Evolutionary conservation across 2,888 invertebrate genomes (phyloP).

Genomic region (Emmelina monodactyla): DNA sequence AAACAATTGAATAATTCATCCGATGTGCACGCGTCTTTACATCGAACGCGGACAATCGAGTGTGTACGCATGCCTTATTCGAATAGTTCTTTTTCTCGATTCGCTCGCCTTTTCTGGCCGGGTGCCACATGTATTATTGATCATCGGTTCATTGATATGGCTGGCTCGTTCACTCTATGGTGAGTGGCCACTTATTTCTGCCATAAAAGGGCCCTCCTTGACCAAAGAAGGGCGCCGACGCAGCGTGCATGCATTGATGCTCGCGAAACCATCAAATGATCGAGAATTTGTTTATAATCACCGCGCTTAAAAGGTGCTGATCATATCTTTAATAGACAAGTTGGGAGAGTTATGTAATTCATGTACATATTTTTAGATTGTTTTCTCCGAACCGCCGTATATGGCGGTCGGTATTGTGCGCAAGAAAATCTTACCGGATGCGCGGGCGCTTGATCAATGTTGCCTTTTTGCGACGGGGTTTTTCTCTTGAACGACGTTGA

Average conservation of each 20-base stretch:
- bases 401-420: no score
- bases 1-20: slow-evolving; percentile 43
- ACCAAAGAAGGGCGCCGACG: slow-evolving; percentile 57
- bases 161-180: slow-evolving; percentile 60
- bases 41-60: slow-evolving; percentile 57
- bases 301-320: not conserved
- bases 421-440: no score
- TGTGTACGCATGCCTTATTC: slow-evolving; percentile 55
- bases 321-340: not conserved
- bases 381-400: no score
- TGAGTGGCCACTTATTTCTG: slow-evolving; percentile 63
- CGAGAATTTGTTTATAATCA: slow-evolving; percentile 1
- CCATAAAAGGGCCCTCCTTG: slow-evolving; percentile 63
- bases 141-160: slow-evolving; percentile 65
- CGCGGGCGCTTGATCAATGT: no score
- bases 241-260: slow-evolving; percentile 64
- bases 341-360: not conserved
- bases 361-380: not conserved
- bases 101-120: slow-evolving; percentile 61
- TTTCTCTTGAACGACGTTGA: no score
- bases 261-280: slow-evolving; percentile 44
- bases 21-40: slow-evolving; percentile 43
- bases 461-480: no score
- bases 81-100: slow-evolving; percentile 63
- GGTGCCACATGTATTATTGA: slow-evolving; percentile 65